These are phyloP conservation scores for Phrynocephalus forsythii DNA, from an alignment of 2,797 vertebrate genomes.

Conservation along the genomic window DNA sequence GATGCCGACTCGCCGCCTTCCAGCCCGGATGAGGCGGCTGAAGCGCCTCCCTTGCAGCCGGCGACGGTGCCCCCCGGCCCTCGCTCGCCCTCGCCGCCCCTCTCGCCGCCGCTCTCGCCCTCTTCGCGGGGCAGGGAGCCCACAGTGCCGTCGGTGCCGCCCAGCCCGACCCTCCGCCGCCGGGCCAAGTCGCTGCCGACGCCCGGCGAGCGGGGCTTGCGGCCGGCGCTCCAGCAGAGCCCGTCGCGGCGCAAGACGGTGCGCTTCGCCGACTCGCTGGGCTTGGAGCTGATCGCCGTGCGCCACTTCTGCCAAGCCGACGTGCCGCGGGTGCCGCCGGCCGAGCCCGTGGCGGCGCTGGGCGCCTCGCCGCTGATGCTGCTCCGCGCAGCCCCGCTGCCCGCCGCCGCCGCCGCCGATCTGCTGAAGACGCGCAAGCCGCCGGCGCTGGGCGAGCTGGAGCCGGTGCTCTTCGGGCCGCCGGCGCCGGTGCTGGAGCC, in stretches of 20 bases:
- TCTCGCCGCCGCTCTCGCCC: conserved; percentile 33
- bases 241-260: conserved; percentile 89
- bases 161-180: conserved; percentile 87
- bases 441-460: conserved; percentile 65
- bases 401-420: conserved; percentile 10
- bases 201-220: conserved; percentile 83
- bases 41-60: conserved; percentile 48
- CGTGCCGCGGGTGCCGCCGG: conserved; percentile 81
- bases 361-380: neutral
- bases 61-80: conserved; percentile 72
- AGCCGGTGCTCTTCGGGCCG: conserved; percentile 79
- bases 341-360: conserved; percentile 41
- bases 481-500: conserved; percentile 66
- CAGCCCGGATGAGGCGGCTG: too few relatives aligned
- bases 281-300: conserved; percentile 89
- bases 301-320: conserved; percentile 88
- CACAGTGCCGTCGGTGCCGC: conserved; percentile 75
- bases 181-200: conserved; percentile 91
- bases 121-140: conserved; percentile 82
- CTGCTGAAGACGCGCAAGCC: conserved; percentile 67
- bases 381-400: conserved; percentile 40
- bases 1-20: conserved; percentile 9
- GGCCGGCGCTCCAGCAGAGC: conserved; percentile 81
- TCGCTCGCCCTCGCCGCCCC: conserved; percentile 1
- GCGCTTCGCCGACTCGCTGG: conserved; percentile 90